These are phyloP conservation scores for Phylloscopus whistleri DNA, from an alignment of 2,113 vertebrate genomes.

Conservation along the genomic window DNA sequence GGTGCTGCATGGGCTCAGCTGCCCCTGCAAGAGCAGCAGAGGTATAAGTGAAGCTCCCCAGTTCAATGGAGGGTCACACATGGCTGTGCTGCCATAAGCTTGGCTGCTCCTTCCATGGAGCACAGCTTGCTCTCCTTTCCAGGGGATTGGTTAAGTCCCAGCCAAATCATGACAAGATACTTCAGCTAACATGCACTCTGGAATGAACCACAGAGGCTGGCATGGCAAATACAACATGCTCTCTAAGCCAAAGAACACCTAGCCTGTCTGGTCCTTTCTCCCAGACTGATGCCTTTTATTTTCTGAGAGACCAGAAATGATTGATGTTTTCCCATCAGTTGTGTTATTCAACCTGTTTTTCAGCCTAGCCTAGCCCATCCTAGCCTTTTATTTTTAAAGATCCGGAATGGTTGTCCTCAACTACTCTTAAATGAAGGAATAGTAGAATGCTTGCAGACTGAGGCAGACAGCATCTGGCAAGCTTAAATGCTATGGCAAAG, in stretches of 20 bases:
- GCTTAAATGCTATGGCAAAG: neutral
- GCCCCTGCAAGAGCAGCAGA: neutral
- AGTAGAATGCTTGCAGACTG: neutral
- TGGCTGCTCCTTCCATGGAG: neutral
- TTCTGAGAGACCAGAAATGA: neutral
- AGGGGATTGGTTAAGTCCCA: neutral
- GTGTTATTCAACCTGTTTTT: neutral
- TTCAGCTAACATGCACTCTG: neutral
- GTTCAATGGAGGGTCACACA: neutral
- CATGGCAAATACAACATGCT: neutral
- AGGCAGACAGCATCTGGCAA: constrained; percentile 17
- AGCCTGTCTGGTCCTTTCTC: neutral
- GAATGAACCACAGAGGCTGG: neutral
- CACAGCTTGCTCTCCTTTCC: neutral
- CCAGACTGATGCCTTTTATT: neutral
- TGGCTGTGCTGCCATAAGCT: neutral
- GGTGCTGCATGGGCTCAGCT: neutral
- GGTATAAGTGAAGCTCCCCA: accelerated
- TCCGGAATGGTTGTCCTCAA: neutral
- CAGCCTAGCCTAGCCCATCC: too few relatives aligned
- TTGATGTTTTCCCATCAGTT: neutral
- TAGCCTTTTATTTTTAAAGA: neutral
- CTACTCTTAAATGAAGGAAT: neutral
- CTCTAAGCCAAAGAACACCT: neutral
- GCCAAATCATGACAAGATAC: neutral